These are phyloP conservation scores for Alca torda DNA, from an alignment of 2,797 vertebrate species.

Conservation along the genomic window DNA sequence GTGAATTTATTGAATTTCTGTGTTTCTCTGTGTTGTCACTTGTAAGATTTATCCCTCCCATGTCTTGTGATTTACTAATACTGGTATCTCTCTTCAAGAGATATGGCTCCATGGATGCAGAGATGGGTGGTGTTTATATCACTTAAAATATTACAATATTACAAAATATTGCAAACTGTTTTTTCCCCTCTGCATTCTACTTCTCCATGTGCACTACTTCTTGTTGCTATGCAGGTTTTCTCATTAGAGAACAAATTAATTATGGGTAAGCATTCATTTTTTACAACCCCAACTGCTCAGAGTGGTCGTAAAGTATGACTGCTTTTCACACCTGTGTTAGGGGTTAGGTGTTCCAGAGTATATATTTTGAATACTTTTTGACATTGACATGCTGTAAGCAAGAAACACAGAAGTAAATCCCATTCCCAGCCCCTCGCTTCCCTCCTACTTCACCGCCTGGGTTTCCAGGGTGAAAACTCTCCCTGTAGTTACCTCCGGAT, in stretches of 20 bases:
- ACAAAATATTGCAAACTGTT: not conserved
- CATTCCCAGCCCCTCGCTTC: not conserved
- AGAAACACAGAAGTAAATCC: not conserved
- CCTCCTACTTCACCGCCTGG: not conserved
- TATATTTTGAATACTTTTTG: not conserved
- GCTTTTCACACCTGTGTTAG: not conserved
- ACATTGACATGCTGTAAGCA: not conserved
- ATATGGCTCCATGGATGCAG: not conserved
- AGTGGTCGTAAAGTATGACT: not conserved
- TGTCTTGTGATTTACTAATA: not conserved
- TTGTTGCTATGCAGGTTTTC: not conserved
- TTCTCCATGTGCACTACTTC: accelerated
- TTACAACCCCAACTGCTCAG: not conserved
- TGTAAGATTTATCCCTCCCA: not conserved
- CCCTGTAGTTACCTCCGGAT: not conserved
- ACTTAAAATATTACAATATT: not conserved
- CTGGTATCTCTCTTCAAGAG: not conserved
- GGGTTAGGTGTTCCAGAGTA: not conserved
- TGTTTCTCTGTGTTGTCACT: not conserved
- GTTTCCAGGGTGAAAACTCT: not conserved
- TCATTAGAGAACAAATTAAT: not conserved
- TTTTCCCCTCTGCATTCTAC: not conserved
- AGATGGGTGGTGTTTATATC: not conserved
- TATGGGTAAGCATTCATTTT: not conserved
- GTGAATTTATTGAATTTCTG: not conserved